phyloP scores from a whole-genome alignment of 2,888 invertebrate species.

The Nephrotoma flavescens region DNA sequence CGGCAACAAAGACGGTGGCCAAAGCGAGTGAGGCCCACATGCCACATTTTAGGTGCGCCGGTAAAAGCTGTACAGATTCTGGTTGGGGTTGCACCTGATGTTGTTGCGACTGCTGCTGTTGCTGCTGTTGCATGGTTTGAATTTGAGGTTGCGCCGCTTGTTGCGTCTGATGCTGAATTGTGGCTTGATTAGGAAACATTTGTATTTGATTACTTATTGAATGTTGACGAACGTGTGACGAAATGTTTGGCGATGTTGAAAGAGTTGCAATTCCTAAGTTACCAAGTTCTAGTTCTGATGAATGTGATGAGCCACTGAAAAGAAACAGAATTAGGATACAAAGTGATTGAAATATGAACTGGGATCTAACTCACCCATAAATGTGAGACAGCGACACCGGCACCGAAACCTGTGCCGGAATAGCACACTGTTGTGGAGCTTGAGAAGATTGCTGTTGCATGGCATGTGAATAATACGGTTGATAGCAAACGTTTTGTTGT shows the following conservation, averaged over 20 bases:
- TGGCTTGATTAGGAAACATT: not conserved
- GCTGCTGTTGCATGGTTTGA: constrained; percentile 28
- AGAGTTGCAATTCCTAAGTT: constrained; percentile 12
- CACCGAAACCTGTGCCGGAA: constrained; percentile 11
- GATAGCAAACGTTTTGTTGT: constrained; percentile 12
- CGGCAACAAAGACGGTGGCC: constrained; percentile 52
- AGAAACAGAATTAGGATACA: not conserved
- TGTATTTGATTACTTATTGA: not conserved
- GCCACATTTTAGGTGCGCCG: constrained; percentile 48
- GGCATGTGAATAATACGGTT: not conserved
- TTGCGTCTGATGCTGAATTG: not conserved
- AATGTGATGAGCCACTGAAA: constrained; percentile 17
- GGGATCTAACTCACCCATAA: constrained; percentile 14
- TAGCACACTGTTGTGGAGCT: constrained; percentile 10
- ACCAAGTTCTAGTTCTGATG: constrained; percentile 16
- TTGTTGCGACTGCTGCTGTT: constrained; percentile 37
- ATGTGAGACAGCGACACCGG: constrained; percentile 18
- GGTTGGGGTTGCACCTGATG: not conserved
- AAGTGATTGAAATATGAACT: not conserved
- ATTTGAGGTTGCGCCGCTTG: not conserved
- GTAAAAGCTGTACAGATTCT: constrained; percentile 31
- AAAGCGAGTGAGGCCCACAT: constrained; percentile 58
- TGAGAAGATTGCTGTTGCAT: not conserved
- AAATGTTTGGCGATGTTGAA: not conserved
- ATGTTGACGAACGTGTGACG: not conserved